Conservation (phyloP, 1,140 invertebrate species). For the Littorina saxatilis region DNA sequence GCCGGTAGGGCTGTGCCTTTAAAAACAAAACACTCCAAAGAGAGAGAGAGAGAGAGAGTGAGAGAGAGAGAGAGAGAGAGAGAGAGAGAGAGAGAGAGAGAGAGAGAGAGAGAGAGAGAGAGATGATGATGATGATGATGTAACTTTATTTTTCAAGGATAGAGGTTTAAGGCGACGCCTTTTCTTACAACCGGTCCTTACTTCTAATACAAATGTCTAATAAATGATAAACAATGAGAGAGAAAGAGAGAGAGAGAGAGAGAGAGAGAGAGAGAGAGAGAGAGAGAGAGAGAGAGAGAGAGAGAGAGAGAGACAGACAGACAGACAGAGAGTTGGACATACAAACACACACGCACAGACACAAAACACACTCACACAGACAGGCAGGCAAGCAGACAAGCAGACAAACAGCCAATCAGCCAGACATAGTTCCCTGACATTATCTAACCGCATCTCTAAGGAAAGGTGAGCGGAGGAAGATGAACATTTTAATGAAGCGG, state of each 20-base stretch:
- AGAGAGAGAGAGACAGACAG: background rate
- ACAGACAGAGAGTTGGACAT: too few species aligned
- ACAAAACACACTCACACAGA: background rate
- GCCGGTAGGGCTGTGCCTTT: too few species aligned
- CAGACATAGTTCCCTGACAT: background rate
- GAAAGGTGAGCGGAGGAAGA: slow-evolving; percentile 76
- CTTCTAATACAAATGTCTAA: too few species aligned
- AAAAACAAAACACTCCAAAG: too few species aligned
- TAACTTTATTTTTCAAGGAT: too few species aligned
- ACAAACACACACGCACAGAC: too few species aligned
- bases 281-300: background rate
- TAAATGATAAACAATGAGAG: too few species aligned
- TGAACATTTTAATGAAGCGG: slow-evolving; percentile 81
- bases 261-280: slow-evolving; percentile 26
- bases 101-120: background rate
- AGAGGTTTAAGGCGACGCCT: too few species aligned
- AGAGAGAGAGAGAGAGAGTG: too few species aligned
- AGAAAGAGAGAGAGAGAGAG: slow-evolving; percentile 17
- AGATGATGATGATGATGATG: background rate
- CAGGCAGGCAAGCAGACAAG: background rate
- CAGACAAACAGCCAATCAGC: background rate
- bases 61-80: background rate
- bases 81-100: background rate
- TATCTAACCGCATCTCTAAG: slow-evolving; percentile 11
- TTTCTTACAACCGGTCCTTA: too few species aligned